phyloP scores from a whole-genome alignment of 1,140 invertebrate genomes.

The Andricus grossulariae region DNA sequence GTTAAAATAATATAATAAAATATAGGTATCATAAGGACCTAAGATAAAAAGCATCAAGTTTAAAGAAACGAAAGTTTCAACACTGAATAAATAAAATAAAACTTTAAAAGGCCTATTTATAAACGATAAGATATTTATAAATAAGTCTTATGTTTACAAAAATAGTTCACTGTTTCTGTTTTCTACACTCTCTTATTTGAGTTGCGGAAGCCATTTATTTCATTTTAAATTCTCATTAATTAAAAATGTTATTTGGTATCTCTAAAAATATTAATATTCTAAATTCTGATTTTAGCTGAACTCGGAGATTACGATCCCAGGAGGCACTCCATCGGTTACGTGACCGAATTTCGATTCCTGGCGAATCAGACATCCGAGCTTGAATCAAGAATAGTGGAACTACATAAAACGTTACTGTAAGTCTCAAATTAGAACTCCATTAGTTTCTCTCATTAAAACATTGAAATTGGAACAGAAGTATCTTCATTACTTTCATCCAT shows the following conservation, averaged over 20 bases:
- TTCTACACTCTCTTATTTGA: constrained; percentile 39
- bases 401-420: constrained; percentile 91
- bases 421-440: constrained; percentile 59
- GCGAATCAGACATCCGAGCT: constrained; percentile 94
- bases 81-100: no score
- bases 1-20: no score
- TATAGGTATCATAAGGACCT: no score
- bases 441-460: constrained; percentile 18
- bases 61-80: no score
- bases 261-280: constrained; percentile 10
- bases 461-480: background rate
- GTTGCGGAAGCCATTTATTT: no score
- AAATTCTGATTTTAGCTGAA: constrained; percentile 85
- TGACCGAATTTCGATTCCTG: constrained; percentile 97
- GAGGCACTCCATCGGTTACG: constrained; percentile 92
- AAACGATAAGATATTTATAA: background rate
- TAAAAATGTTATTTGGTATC: no score
- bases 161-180: constrained; percentile 38
- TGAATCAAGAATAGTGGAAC: constrained; percentile 90
- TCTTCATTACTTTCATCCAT: constrained; percentile 1
- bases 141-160: constrained; percentile 44
- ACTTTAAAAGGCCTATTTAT: no score
- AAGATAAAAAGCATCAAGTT: no score
- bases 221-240: no score
- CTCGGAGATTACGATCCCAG: constrained; percentile 96